Evolutionary conservation across 2,888 invertebrate species (phyloP).

Genomic region (Agriopis marginaria): DNA sequence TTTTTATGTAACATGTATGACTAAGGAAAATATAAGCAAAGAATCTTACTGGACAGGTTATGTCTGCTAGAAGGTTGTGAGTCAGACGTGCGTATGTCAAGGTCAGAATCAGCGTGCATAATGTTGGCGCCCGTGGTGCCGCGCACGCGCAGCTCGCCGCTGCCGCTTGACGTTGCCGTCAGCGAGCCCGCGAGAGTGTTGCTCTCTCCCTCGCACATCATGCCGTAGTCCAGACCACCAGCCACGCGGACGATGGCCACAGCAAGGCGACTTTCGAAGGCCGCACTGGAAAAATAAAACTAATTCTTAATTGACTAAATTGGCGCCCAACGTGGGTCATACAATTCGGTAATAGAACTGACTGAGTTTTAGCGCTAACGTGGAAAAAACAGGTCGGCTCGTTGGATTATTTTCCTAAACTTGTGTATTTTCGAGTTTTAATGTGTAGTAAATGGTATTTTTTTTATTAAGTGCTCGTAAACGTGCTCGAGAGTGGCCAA

Average conservation of each 20-base stretch:
- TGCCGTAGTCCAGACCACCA: conserved; percentile 94
- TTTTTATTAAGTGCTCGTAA: too few relatives aligned
- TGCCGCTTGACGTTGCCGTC: conserved; percentile 73
- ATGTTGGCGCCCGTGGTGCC: conserved; percentile 67
- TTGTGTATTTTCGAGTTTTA: too few relatives aligned
- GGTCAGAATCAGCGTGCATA: conserved; percentile 91
- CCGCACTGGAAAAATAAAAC: conserved; percentile 87
- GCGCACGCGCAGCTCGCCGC: conserved; percentile 77
- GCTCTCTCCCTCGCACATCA: conserved; percentile 77
- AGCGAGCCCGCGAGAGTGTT: conserved; percentile 74
- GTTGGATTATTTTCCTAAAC: too few relatives aligned
- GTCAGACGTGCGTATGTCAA: conserved; percentile 84
- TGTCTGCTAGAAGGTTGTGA: conserved; percentile 62
- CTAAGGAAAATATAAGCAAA: neutral
- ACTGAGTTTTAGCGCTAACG: too few relatives aligned
- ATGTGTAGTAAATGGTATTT: too few relatives aligned
- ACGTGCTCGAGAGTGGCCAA: too few relatives aligned
- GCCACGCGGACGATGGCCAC: conserved; percentile 95
- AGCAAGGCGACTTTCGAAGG: conserved; percentile 96
- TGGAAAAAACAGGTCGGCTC: too few relatives aligned
- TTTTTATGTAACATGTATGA: neutral
- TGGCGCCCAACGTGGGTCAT: conserved; percentile 3
- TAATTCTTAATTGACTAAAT: neutral
- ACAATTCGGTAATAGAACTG: neutral
- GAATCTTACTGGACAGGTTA: conserved; percentile 68